These are phyloP conservation scores for Chaetorhynchus papuensis DNA, from an alignment of 2,113 vertebrate species.

Conservation along the genomic window DNA sequence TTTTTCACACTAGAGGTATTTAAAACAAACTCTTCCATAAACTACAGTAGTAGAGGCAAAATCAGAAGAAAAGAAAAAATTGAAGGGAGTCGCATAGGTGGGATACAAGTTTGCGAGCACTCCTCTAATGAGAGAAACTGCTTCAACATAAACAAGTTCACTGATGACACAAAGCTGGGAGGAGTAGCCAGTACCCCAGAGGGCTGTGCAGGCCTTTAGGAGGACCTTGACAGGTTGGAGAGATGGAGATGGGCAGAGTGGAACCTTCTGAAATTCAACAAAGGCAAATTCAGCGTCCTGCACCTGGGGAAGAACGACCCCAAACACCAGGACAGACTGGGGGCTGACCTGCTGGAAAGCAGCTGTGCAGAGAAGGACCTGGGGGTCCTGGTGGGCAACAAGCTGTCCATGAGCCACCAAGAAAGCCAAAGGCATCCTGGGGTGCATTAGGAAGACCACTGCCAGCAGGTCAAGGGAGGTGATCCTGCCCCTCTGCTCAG, in stretches of 20 bases:
- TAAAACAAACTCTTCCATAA: constrained; percentile 36
- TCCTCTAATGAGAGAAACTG: not conserved
- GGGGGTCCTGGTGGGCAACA: not conserved
- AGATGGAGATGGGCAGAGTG: not conserved
- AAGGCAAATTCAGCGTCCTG: not conserved
- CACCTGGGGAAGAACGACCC: too few species aligned
- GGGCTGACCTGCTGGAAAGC: not conserved
- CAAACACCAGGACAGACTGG: not conserved
- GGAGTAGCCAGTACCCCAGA: fast-evolving
- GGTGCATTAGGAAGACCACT: not conserved
- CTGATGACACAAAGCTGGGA: not conserved
- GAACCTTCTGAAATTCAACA: not conserved
- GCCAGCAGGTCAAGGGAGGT: not conserved
- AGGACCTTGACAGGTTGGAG: fast-evolving
- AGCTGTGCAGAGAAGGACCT: not conserved
- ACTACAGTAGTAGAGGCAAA: not conserved
- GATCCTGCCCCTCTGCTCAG: not conserved
- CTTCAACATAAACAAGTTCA: not conserved
- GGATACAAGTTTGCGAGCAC: not conserved
- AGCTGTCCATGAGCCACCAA: not conserved
- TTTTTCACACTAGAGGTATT: constrained; percentile 4
- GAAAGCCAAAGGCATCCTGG: not conserved
- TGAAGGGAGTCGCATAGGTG: not conserved
- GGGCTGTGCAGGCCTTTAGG: not conserved
- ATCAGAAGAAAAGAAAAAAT: not conserved